Evolutionary conservation across 2,113 vertebrate genomes (phyloP).

Genomic region (Penelope pileata): DNA sequence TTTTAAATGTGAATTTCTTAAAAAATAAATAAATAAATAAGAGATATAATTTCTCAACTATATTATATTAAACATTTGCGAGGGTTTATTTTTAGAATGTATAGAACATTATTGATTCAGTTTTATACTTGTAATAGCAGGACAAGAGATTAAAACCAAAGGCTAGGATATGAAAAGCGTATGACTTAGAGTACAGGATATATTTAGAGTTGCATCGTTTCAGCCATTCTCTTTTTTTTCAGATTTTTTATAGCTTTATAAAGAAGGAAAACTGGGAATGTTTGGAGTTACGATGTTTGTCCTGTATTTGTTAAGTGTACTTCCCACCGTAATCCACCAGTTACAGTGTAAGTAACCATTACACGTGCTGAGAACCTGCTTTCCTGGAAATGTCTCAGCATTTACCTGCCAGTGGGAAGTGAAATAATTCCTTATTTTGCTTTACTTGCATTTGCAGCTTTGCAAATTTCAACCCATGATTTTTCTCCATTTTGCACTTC

Average conservation of each 20-base stretch:
- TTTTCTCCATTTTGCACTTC: not conserved
- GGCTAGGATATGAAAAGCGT: not conserved
- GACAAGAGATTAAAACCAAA: not conserved
- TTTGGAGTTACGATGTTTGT: not conserved
- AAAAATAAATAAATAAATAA: fast-evolving
- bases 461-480: not conserved
- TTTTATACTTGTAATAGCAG: not conserved
- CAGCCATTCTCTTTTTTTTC: not conserved
- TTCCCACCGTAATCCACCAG: too few relatives aligned
- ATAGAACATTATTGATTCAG: not conserved
- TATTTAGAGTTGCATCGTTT: not conserved
- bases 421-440: not conserved
- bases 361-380: not conserved
- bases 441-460: fast-evolving
- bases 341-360: fast-evolving
- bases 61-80: not conserved
- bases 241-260: not conserved
- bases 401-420: fast-evolving
- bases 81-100: not conserved
- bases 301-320: not conserved
- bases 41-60: not conserved
- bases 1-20: not conserved
- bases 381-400: not conserved
- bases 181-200: not conserved
- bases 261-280: not conserved